Percentiles rank a stretch among this genome's conserved stretches.
phyloP scores from a whole-genome alignment of 2,888 invertebrate genomes.

The Cantharis rustica region DNA sequence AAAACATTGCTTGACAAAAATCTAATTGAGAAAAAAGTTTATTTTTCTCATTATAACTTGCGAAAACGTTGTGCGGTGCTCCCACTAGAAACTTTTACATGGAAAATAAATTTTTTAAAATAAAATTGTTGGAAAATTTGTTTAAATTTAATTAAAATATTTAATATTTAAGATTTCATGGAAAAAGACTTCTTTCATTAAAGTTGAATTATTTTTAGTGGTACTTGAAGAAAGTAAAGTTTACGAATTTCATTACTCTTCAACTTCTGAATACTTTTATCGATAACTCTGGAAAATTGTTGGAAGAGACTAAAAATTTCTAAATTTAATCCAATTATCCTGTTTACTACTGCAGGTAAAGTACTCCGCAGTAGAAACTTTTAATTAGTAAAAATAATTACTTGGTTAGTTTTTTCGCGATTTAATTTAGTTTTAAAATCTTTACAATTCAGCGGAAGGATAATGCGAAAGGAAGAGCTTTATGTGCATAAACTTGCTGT shows the following conservation, averaged over 20 bases:
- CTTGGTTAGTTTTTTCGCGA: background rate
- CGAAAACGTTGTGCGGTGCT: too few relatives aligned
- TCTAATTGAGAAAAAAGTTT: too few relatives aligned
- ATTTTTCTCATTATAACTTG: too few relatives aligned
- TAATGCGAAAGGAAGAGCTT: constrained; percentile 9
- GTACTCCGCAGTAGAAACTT: background rate
- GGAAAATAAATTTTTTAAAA: background rate
- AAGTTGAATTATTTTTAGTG: background rate
- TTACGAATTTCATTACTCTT: background rate
- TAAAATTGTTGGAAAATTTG: background rate
- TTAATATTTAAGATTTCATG: background rate
- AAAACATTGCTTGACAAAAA: too few relatives aligned
- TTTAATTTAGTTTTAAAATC: background rate
- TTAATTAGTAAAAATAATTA: background rate
- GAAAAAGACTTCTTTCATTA: background rate
- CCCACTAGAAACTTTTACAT: background rate
- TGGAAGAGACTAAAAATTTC: background rate
- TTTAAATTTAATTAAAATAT: background rate
- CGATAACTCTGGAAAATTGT: background rate
- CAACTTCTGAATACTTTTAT: background rate
- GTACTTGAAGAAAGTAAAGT: background rate
- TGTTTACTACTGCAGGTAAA: background rate
- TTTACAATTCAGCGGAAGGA: background rate
- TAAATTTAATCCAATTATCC: background rate
- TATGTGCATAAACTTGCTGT: constrained; percentile 26